Conservation (phyloP, 2,888 invertebrate species). For the Rhamphomyia laevipes region DNA sequence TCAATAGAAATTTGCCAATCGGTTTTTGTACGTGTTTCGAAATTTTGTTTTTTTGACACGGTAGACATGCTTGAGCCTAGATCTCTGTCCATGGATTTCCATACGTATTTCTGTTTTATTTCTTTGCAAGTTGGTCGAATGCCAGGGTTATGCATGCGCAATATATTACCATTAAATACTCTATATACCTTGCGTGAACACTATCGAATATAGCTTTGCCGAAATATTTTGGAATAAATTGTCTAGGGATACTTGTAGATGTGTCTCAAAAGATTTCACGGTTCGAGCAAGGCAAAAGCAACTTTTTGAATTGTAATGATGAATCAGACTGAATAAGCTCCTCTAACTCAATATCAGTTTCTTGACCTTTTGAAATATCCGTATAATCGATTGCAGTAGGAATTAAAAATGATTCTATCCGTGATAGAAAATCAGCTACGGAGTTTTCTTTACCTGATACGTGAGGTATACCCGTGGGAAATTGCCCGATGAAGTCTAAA, state of each 20-base stretch:
- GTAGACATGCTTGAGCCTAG: too few relatives aligned
- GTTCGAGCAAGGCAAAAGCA: background rate
- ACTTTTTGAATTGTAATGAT: too few relatives aligned
- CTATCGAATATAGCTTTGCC: slow-evolving; percentile 1
- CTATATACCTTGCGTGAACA: too few relatives aligned
- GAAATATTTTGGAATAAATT: background rate
- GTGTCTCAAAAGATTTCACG: slow-evolving; percentile 1
- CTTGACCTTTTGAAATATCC: slow-evolving; percentile 3
- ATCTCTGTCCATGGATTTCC: too few relatives aligned
- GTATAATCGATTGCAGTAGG: background rate
- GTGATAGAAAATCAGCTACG: too few relatives aligned
- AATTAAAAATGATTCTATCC: slow-evolving; percentile 1
- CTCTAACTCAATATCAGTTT: background rate
- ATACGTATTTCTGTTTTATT: too few relatives aligned
- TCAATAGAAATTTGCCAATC: too few relatives aligned
- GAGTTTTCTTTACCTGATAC: slow-evolving; percentile 5
- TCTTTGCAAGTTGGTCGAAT: slow-evolving; percentile 7
- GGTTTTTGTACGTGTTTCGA: too few relatives aligned
- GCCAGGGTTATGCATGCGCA: slow-evolving; percentile 18
- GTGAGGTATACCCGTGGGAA: slow-evolving; percentile 9
- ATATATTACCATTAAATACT: too few relatives aligned
- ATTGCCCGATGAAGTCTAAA: slow-evolving; percentile 7
- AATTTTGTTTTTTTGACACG: too few relatives aligned
- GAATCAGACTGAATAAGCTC: too few relatives aligned
- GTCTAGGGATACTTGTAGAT: background rate